Evolutionary conservation across 2,888 invertebrate species (phyloP).

Genomic region (Oligia strigilis): DNA sequence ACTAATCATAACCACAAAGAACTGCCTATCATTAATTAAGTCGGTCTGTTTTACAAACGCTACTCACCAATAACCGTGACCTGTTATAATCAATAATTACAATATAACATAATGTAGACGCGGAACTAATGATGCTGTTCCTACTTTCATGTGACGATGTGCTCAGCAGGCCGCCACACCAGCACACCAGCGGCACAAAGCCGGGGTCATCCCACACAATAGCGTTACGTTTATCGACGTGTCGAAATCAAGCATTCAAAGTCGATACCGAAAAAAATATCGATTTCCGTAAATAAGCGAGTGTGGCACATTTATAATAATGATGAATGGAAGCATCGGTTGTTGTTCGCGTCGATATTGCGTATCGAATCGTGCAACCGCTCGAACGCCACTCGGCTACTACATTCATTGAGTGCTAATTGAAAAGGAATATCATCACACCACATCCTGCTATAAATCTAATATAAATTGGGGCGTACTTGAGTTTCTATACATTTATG

Average conservation of each 20-base stretch:
- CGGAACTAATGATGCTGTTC: constrained; percentile 85
- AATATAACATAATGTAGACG: constrained; percentile 83
- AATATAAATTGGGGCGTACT: constrained; percentile 84
- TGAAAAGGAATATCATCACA: constrained; percentile 88
- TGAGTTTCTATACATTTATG: constrained; percentile 71
- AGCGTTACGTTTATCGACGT: constrained; percentile 88
- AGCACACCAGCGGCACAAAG: constrained; percentile 71
- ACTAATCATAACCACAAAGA: constrained; percentile 76
- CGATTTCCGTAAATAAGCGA: constrained; percentile 91
- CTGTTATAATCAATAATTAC: constrained; percentile 89
- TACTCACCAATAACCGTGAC: constrained; percentile 84
- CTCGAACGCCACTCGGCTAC: constrained; percentile 78
- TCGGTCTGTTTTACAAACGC: constrained; percentile 80
- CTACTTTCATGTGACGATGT: constrained; percentile 76
- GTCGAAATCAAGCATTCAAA: constrained; percentile 87
- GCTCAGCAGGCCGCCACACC: constrained; percentile 79
- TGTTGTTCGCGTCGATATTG: constrained; percentile 86
- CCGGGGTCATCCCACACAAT: constrained; percentile 88
- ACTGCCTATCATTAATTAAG: constrained; percentile 81
- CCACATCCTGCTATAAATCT: constrained; percentile 85
- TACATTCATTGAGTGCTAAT: constrained; percentile 86
- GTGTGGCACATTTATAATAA: constrained; percentile 90
- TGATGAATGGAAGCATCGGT: constrained; percentile 89
- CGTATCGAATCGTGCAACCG: constrained; percentile 87
- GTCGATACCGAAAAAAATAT: constrained; percentile 90